Percentiles rank a stretch among this genome's conserved stretches.
Evolutionary conservation across 2,888 invertebrate genomes (phyloP).

Genomic region (Limulus polyphemus): DNA sequence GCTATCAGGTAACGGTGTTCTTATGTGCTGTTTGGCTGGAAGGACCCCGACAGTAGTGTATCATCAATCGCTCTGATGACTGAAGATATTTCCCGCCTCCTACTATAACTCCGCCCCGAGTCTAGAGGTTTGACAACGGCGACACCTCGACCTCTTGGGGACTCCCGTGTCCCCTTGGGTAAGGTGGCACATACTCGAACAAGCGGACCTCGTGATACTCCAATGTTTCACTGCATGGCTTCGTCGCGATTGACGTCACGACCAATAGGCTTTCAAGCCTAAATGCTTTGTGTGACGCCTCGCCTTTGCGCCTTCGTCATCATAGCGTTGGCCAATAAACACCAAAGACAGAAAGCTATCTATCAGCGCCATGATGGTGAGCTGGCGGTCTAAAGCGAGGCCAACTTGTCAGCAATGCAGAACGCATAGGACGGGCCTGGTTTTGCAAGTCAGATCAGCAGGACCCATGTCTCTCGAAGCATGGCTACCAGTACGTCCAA

Average conservation of each 20-base stretch:
- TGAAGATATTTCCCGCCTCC: no score
- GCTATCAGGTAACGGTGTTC: no score
- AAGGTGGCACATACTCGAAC: no score
- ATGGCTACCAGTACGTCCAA: constrained; percentile 77
- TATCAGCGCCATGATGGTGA: neutral
- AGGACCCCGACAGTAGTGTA: no score
- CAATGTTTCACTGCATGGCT: no score
- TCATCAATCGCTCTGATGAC: no score
- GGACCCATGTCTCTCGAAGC: constrained; percentile 30
- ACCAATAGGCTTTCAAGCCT: neutral
- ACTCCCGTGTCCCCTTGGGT: no score
- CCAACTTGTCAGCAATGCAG: neutral
- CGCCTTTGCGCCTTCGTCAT: neutral
- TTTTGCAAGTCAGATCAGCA: constrained; percentile 2
- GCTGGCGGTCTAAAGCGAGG: neutral
- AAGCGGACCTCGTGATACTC: no score
- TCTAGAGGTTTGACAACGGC: no score
- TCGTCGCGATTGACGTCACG: neutral
- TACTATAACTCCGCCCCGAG: no score
- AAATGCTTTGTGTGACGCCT: neutral
- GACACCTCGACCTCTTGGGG: no score
- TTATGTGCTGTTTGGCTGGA: no score
- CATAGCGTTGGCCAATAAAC: constrained; percentile 6
- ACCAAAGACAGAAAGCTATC: neutral
- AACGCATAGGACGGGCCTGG: constrained; percentile 18